phyloP scores from a whole-genome alignment of 2,888 invertebrate genomes.

The Erynnis tages region DNA sequence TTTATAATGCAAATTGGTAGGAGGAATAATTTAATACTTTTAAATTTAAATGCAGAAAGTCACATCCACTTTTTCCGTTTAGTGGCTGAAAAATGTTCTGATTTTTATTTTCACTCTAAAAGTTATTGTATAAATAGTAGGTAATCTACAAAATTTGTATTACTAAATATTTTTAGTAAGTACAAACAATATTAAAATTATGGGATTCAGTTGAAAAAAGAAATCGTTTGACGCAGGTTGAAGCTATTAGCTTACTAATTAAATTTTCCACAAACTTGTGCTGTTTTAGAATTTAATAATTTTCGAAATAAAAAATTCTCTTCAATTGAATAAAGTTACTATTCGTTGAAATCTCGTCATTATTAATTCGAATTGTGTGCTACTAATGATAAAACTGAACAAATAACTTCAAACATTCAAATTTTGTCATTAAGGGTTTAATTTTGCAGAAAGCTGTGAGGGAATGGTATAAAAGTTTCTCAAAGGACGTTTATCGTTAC shows the following conservation, averaged over 20 bases:
- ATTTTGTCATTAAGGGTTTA: background rate
- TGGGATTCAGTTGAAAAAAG: background rate
- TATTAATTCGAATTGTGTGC: background rate
- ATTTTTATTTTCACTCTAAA: no score
- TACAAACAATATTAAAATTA: no score
- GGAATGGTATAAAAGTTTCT: slow-evolving; percentile 3
- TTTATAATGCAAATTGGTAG: no score
- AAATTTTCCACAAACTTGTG: background rate
- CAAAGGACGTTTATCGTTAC: slow-evolving; percentile 26
- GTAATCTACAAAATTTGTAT: no score
- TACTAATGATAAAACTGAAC: background rate
- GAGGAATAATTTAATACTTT: no score
- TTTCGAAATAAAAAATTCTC: background rate
- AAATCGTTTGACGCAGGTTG: background rate
- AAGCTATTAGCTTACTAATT: background rate
- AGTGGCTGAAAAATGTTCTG: no score
- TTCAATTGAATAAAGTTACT: background rate
- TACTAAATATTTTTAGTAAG: no score
- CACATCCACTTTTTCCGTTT: no score
- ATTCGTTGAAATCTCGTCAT: background rate
- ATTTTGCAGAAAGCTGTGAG: no score
- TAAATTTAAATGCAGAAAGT: no score
- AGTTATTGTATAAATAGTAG: no score
- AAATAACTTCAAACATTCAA: background rate
- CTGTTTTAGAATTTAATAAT: background rate